A percentile compares a stretch with the other conserved stretches of the same genome.
Evolutionary conservation across 1,140 invertebrate species (phyloP).

Genomic region (Myzus persicae): DNA sequence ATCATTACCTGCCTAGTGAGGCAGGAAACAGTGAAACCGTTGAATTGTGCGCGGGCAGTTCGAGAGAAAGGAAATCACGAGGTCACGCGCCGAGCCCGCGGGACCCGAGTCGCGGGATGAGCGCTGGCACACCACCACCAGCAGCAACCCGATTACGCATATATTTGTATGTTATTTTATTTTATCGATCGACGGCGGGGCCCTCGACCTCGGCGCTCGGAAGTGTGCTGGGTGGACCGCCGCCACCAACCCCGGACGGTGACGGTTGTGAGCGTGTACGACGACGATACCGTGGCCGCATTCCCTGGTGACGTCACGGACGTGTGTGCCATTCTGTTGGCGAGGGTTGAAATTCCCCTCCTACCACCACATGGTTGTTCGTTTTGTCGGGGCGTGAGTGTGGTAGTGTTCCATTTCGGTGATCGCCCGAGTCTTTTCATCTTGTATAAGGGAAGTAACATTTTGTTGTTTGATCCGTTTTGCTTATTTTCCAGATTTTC

Average conservation of each 20-base stretch:
- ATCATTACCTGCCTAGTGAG: not conserved
- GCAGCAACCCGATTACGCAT: not conserved
- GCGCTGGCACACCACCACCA: not conserved
- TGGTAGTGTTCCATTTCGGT: not conserved
- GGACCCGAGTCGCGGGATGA: not conserved
- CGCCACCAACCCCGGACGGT: not conserved
- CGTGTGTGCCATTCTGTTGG: not conserved
- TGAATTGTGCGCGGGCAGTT: not conserved
- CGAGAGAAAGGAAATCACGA: constrained; percentile 58
- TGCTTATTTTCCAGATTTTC: not conserved
- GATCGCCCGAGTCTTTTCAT: not conserved
- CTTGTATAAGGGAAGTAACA: not conserved
- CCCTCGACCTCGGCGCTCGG: constrained; percentile 45
- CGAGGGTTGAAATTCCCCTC: constrained; percentile 1
- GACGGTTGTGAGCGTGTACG: not conserved
- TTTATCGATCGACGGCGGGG: constrained; percentile 33
- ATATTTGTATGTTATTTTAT: constrained; percentile 2
- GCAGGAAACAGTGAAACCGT: constrained; percentile 41
- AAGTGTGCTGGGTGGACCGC: not conserved
- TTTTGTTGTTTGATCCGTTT: not conserved
- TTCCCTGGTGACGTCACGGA: constrained; percentile 35
- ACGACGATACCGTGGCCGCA: not conserved
- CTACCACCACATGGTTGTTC: not conserved
- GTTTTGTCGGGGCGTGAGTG: not conserved
- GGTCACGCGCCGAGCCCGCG: constrained; percentile 31